Evolutionary conservation across 2,113 vertebrate genomes (phyloP).

Genomic region (Colius striatus): DNA sequence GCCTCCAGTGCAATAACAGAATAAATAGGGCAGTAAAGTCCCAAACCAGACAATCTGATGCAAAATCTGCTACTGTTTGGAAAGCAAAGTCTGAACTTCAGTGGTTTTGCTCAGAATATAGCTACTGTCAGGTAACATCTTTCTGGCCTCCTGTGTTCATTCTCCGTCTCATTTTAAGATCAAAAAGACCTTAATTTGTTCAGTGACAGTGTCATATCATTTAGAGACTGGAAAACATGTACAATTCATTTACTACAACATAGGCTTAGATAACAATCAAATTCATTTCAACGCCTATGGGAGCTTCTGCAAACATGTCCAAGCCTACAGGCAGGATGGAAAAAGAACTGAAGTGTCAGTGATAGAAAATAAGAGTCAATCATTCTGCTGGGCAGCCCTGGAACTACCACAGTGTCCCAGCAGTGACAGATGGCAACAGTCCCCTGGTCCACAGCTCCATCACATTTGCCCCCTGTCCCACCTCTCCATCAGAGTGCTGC

Average conservation of each 20-base stretch:
- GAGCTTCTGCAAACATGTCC: neutral
- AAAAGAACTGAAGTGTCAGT: neutral
- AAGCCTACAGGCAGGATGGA: neutral
- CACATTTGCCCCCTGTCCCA: neutral
- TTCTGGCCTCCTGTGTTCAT: neutral
- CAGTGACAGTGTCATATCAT: neutral
- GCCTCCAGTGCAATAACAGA: neutral
- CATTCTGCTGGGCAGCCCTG: neutral
- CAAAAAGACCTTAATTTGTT: neutral
- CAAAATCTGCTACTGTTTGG: neutral
- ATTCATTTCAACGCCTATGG: neutral
- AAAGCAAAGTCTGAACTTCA: neutral
- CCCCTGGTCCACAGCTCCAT: too few species aligned
- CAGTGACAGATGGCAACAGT: neutral
- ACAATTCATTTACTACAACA: neutral
- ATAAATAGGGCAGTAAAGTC: neutral
- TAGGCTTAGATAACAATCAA: neutral
- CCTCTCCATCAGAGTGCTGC: rapidly evolving
- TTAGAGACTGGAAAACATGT: neutral
- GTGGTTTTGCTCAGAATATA: neutral
- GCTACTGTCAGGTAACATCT: neutral
- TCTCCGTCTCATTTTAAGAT: neutral
- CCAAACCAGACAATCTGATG: neutral
- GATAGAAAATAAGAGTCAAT: neutral
- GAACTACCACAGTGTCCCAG: neutral